Conservation (phyloP, 2,797 vertebrate genomes). For the Alauda arvensis region DNA sequence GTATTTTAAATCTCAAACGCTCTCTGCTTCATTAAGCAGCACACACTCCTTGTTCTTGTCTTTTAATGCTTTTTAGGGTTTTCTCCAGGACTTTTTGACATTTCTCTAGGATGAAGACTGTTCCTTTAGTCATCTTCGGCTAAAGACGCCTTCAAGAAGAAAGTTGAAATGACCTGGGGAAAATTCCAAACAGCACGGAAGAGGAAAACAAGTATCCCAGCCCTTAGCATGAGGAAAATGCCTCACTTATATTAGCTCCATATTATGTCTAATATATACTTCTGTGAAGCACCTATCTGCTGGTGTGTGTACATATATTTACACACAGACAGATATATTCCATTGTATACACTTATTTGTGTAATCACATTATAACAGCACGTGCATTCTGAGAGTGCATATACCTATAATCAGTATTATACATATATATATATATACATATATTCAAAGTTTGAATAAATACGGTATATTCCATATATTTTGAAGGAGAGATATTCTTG, state of each 20-base stretch:
- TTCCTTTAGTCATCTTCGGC: conserved; percentile 65
- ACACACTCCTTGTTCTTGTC: conserved; percentile 49
- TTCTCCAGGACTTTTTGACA: conserved; percentile 68
- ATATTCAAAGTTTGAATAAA: conserved; percentile 54
- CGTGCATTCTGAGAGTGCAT: conserved; percentile 32
- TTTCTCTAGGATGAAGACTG: conserved; percentile 62
- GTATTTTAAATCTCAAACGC: conserved; percentile 21
- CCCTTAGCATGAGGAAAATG: conserved; percentile 56
- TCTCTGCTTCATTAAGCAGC: conserved; percentile 33
- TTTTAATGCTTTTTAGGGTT: conserved; percentile 65
- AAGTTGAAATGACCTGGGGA: conserved; percentile 65
- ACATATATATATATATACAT: not conserved
- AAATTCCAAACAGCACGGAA: conserved; percentile 66
- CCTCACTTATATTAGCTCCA: conserved; percentile 21
- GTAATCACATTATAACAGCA: conserved; percentile 38
- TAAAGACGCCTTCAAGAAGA: conserved; percentile 63
- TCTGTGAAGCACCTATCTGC: conserved; percentile 52
- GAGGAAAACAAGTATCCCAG: conserved; percentile 57
- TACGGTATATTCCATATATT: conserved; percentile 35
- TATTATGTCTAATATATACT: conserved; percentile 42
- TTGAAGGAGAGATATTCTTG: conserved; percentile 52
- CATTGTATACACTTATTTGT: conserved; percentile 55
- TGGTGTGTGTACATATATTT: conserved; percentile 20
- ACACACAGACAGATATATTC: not conserved
- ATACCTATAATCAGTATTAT: conserved; percentile 30